Conservation (phyloP, 1,140 invertebrate genomes). For the Geopemphigus sp. region DNA sequence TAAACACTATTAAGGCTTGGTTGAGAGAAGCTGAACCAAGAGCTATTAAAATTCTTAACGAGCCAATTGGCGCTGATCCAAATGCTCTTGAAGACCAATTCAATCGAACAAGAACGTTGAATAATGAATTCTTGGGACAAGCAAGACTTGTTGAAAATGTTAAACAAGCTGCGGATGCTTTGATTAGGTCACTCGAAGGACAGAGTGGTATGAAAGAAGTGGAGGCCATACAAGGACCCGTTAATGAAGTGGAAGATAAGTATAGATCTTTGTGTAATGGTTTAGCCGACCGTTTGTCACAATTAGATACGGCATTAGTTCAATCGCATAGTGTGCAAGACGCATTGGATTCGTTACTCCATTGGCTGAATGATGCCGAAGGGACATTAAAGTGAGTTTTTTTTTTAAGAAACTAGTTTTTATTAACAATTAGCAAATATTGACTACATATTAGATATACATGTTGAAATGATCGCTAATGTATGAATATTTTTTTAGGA, state of each 20-base stretch:
- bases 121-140: constrained; percentile 83
- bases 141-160: constrained; percentile 79
- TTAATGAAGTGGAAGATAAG: constrained; percentile 72
- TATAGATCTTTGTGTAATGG: constrained; percentile 72
- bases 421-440: background rate
- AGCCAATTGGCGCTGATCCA: constrained; percentile 81
- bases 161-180: constrained; percentile 57
- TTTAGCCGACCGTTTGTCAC: constrained; percentile 74
- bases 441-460: background rate
- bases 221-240: constrained; percentile 74
- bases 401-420: background rate
- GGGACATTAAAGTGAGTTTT: constrained; percentile 72
- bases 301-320: constrained; percentile 82
- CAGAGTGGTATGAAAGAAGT: constrained; percentile 76
- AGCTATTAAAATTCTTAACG: constrained; percentile 61
- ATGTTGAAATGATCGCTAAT: background rate
- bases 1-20: constrained; percentile 82
- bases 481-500: constrained; percentile 57
- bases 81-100: constrained; percentile 85
- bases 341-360: constrained; percentile 78
- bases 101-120: constrained; percentile 75
- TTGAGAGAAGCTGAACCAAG: constrained; percentile 67
- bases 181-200: constrained; percentile 54
- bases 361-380: constrained; percentile 83
- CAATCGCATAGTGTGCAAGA: constrained; percentile 94